These are phyloP conservation scores for Proisotoma minuta DNA, from an alignment of 2,888 invertebrate genomes.

Conservation along the genomic window DNA sequence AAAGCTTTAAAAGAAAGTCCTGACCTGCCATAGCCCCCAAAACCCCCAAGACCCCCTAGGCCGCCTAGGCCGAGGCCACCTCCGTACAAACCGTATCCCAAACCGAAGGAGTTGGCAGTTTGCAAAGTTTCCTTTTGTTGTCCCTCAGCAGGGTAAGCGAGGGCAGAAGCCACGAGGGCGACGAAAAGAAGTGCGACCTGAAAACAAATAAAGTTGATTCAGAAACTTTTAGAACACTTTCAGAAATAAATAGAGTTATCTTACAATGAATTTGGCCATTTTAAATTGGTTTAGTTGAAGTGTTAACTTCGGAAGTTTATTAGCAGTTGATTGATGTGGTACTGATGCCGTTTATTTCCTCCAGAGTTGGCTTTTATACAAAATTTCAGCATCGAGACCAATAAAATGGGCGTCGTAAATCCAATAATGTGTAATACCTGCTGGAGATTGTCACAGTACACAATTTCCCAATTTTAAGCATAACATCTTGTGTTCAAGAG, in stretches of 20 bases:
- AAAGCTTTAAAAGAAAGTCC: conserved; percentile 6
- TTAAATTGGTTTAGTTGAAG: conserved; percentile 12
- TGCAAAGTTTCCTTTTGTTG: conserved; percentile 38
- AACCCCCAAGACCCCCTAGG: conserved; percentile 22
- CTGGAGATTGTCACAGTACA: conserved; percentile 1
- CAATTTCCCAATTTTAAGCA: too few species aligned
- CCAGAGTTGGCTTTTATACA: background rate
- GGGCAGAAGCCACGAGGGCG: conserved; percentile 35
- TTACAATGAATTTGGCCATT: conserved; percentile 42
- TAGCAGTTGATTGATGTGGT: background rate
- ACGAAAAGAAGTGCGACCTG: conserved; percentile 26
- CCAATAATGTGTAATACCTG: too few species aligned
- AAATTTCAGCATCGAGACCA: background rate
- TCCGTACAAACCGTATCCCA: conserved; percentile 19
- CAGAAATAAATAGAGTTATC: conserved; percentile 10
- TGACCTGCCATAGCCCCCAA: background rate
- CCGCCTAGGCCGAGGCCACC: conserved; percentile 23
- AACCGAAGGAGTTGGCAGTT: conserved; percentile 31
- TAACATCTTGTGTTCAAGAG: too few species aligned
- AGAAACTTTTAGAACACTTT: conserved; percentile 1
- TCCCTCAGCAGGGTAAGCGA: conserved; percentile 31
- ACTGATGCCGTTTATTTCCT: conserved; percentile 7
- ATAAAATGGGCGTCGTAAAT: background rate
- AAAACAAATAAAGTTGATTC: too few species aligned
- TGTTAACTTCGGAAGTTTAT: background rate